Evolutionary conservation across 2,888 invertebrate genomes (phyloP).

Genomic region (Timandra comae): DNA sequence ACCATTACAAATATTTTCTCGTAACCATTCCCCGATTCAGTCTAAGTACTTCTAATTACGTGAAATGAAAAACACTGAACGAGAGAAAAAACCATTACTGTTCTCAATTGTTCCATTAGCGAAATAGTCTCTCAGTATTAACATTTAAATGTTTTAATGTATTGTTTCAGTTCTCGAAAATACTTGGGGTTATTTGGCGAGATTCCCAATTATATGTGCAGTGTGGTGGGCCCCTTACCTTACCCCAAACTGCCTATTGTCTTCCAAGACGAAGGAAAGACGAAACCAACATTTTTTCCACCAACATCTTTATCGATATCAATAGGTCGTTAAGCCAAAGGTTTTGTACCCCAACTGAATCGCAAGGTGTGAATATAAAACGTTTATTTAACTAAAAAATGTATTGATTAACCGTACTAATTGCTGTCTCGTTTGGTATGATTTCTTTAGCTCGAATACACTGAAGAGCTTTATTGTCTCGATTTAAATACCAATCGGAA

Average conservation of each 20-base stretch:
- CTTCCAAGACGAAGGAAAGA: conserved; percentile 22
- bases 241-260: conserved; percentile 50
- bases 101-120: conserved; percentile 1
- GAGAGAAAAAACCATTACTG: background rate
- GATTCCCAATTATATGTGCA: conserved; percentile 15
- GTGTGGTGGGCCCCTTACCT: conserved; percentile 23
- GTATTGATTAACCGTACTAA: conserved; percentile 31
- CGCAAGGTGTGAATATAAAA: conserved; percentile 48
- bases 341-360: conserved; percentile 22
- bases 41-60: conserved; percentile 1
- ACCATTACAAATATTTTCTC: no score
- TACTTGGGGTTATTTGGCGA: conserved; percentile 10
- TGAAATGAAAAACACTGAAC: no score
- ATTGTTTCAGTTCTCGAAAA: conserved; percentile 19
- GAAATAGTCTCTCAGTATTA: conserved; percentile 7
- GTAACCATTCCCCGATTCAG: no score
- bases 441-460: conserved; percentile 19
- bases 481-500: no score
- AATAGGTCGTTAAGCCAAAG: conserved; percentile 59
- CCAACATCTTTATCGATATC: conserved; percentile 64
- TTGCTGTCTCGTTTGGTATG: conserved; percentile 28
- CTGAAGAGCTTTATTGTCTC: no score
- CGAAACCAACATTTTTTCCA: conserved; percentile 42
- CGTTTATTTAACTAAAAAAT: conserved; percentile 3
- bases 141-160: conserved; percentile 14